These are phyloP conservation scores for Pterostichus niger DNA, from an alignment of 2,888 invertebrate species.

Conservation along the genomic window DNA sequence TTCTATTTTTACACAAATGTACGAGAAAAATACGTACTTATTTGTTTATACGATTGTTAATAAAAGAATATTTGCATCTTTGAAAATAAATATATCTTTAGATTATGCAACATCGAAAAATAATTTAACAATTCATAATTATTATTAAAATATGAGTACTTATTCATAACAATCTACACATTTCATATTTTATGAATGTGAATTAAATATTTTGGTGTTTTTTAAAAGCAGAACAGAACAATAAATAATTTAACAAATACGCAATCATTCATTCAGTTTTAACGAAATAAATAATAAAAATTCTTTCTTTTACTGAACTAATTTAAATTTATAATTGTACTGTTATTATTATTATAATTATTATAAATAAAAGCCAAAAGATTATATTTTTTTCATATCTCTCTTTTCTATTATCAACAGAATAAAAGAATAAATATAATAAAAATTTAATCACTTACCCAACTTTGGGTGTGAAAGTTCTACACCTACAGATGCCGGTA, in stretches of 20 bases:
- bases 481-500: too few relatives aligned
- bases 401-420: too few relatives aligned
- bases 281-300: background rate
- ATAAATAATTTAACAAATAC: background rate
- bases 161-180: conserved; percentile 17
- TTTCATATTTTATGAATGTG: conserved; percentile 17
- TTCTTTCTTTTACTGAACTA: too few relatives aligned
- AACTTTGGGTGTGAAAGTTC: too few relatives aligned
- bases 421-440: too few relatives aligned
- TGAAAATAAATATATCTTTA: background rate
- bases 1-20: conserved; percentile 5
- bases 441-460: too few relatives aligned
- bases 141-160: conserved; percentile 11
- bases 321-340: too few relatives aligned
- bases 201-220: conserved; percentile 11
- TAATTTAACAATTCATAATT: conserved; percentile 15
- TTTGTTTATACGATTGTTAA: background rate
- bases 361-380: too few relatives aligned
- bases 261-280: background rate
- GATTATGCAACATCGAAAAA: conserved; percentile 1
- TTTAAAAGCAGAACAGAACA: background rate
- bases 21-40: background rate
- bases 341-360: too few relatives aligned
- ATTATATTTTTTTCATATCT: too few relatives aligned
- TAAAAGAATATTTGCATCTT: conserved; percentile 4